Evolutionary conservation across 35 echinoderm and acorn worm genomes (phyloP), one percentile per base, ranked within the genome.

Genomic region (Stichopus chloronotus): DNA sequence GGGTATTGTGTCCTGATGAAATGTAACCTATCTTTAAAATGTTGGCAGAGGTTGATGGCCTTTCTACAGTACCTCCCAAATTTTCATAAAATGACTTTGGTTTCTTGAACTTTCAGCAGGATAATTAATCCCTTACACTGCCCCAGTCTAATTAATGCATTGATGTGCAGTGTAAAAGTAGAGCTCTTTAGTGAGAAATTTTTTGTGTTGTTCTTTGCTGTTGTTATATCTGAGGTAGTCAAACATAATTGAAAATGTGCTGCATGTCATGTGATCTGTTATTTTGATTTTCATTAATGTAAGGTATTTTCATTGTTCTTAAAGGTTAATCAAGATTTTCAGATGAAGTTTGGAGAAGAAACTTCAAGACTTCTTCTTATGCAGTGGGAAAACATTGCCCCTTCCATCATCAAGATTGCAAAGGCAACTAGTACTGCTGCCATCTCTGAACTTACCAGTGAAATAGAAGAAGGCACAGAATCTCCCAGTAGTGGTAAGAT

Each of bases 181-280:
- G 30, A 43, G 30, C 30, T 43, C 30, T 43, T 43, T 43, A 43
- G 30, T 43, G 30, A 43, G 30, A 43, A 43, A 43, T 43, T 43
- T 43, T 43, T 43, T 43, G 30, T 43, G 30, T 43, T 43, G 30
- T 43, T 43, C 30, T 43, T 43, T 0, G 30, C 30, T 43, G 30
- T 43, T 71, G 65, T 71, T 71, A 71, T 71, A 71, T 71, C 65
- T 71, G 65, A 71, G 65, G 65, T 71, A 71, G 65, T 71, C 65
- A 71, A 71, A 71, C 65, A 71, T 71, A 13, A 71, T 71, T 71
- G 65, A n/a, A 11, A 71, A 71, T 71, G 65, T 71, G 65, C 65
- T 71, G 65, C 65, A 71, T 13, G 65, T 13, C 65, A 71, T 71
- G 65, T 71, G 4, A 71, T 71, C 65, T 2, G 11, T 71, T 71